Base-by-base conservation (phyloP, 2,888 invertebrate species). In the Megalurothrips usitatus region DNA sequence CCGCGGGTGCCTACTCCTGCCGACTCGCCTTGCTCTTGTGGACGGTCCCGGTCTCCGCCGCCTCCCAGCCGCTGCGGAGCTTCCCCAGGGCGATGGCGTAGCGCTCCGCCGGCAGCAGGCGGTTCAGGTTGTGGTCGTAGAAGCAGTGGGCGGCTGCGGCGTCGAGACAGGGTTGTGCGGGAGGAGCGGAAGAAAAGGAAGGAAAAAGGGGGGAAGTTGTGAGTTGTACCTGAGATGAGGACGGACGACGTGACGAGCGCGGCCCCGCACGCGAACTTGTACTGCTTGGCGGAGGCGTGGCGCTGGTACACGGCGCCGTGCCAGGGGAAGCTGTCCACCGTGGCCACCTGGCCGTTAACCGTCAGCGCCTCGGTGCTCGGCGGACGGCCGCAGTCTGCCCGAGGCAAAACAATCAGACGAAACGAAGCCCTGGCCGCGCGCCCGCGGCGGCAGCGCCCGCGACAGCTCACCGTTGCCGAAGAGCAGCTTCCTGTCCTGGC, bases 291-390 rank as follows among this genome's bases (percentile, higher is more conserved):
- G n/a, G 63, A 19, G 63, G 63, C 68, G 68, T 68, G 68, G 68
- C 68, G 68, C 68, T 68, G 68, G 68, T 68, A 68, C 68, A 68
- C 68, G 68, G 68, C 68, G 68, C 23, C 68, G 68, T 68, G 68
- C 68, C 68, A 68, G 23, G 68, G 68, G 68, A 68, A 68, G 68
- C 68, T 68, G 68, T 68, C 68, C 68, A 68, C 68, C 68, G 68
- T n/a, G 9, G 68, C 68, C 68, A 68, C 68, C 68, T n/a, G n/a
- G 23, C 68, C 68, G 68, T 68, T 68, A 23, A 68, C 68, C 68
- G 68, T 68, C 68, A 68, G 68, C 68, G 68, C 68, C 23, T 68
- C 68, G 3, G 68, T 68, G 68, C 9, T 68, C 23, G 68, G 68
- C n/a, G 68, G 68, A 10, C 68, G 68, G 23, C 68, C 68, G 68